Base-by-base conservation (phyloP, 1,140 invertebrate genomes). In the Ylistrum balloti region DNA sequence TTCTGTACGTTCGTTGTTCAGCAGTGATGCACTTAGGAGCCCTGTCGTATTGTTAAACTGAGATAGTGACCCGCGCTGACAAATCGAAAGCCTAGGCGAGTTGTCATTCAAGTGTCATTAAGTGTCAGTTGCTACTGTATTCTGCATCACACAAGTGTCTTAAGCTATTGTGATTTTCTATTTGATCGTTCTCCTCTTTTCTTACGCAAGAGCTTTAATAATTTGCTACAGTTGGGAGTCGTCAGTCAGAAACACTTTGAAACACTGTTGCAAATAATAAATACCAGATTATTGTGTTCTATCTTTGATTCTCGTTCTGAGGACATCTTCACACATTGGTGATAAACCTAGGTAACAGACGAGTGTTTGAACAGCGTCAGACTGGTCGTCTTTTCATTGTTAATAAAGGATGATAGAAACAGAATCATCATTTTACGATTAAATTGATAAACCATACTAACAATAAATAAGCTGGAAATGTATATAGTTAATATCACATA, bases 141-240 rank as follows among this genome's bases (percentile, higher is more conserved):
- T 17, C 20, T 20, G 5, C 3, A 5, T 17, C n/a, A 74, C 28
- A 74, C 56, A 74, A 74, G 56, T 74, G 56, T 74, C n/a, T 74
- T 74, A n/a, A n/a, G 56, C 22, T 74, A 74, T 74, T 74, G 56
- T 74, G 56, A 74, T 28, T 28, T n/a, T 74, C n/a, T 74, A 17
- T 74, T 74, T 74, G 22, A 74, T 74, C 56, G 22, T 74, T 28
- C 13, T 11, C 13, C 11, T 74, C 56, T 74, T 28, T n/a, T 74
- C 56, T 74, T 74, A 74, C n/a, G 56, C 56, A 74, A 74, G 56
- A n/a, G 56, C 56, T 74, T 74, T 74, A n/a, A 28, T 74, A 74
- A 74, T 74, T 74, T 74, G 56, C n/a, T 74, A 74, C 56, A 74
- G 22, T 74, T 74, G 56, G 28, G n/a, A n/a, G 28, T n/a, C 3